Percentiles rank a stretch among this genome's conserved stretches.
These are phyloP conservation scores for Aptenodytes forsteri DNA, from an alignment of 2,113 vertebrate species.

Conservation along the genomic window DNA sequence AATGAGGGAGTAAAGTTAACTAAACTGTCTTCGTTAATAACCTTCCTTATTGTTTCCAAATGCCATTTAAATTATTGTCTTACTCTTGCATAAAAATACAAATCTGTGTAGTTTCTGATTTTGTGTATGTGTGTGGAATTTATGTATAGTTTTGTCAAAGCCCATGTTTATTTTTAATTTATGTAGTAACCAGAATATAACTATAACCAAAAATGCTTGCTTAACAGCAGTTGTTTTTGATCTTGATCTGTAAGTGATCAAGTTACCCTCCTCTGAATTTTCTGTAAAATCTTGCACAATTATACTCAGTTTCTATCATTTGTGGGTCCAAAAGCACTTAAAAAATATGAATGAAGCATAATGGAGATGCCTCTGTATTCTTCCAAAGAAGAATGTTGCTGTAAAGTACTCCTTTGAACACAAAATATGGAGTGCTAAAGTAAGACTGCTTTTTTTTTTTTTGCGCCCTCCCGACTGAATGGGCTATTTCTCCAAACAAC, in stretches of 20 bases:
- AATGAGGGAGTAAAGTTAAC: neutral
- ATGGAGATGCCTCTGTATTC: neutral
- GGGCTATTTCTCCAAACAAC: neutral
- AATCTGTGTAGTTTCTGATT: neutral
- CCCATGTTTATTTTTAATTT: neutral
- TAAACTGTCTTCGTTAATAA: neutral
- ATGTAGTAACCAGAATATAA: neutral
- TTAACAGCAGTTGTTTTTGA: neutral
- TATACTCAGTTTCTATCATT: neutral
- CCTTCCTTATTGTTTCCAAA: neutral
- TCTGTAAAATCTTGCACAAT: neutral
- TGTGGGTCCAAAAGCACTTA: neutral
- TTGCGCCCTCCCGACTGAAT: neutral
- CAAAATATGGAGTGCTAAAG: neutral
- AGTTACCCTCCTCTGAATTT: neutral
- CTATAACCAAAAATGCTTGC: neutral
- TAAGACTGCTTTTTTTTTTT: neutral
- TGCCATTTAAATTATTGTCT: neutral
- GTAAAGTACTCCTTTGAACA: neutral
- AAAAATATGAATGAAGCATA: neutral
- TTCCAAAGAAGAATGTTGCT: neutral
- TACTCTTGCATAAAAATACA: neutral
- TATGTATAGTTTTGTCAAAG: neutral
- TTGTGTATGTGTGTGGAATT: neutral
- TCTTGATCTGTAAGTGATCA: neutral